These are phyloP conservation scores for Celastrina argiolus DNA, from an alignment of 2,888 invertebrate genomes.

Conservation along the genomic window DNA sequence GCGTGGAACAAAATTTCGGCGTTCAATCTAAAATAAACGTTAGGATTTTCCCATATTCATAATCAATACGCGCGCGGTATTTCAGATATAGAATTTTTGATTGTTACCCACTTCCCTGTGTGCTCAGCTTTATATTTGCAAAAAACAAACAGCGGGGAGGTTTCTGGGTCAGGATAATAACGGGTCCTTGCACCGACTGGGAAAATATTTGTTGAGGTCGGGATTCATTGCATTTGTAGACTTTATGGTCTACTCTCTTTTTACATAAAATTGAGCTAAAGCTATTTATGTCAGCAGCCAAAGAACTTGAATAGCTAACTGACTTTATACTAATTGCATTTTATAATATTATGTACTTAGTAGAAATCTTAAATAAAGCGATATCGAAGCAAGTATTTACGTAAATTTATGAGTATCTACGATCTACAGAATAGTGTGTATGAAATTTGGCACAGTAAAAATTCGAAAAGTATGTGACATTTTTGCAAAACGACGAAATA, in stretches of 20 bases:
- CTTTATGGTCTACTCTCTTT: background rate
- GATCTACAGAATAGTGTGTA: too few species aligned
- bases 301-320: background rate
- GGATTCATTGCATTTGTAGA: constrained; percentile 18
- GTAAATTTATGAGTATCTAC: too few species aligned
- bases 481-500: too few species aligned
- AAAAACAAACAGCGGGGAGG: constrained; percentile 17
- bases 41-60: constrained; percentile 14
- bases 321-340: too few species aligned
- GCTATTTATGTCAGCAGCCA: background rate
- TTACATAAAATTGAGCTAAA: background rate
- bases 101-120: constrained; percentile 18
- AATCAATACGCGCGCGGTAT: constrained; percentile 1
- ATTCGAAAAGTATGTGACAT: too few species aligned
- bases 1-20: constrained; percentile 4
- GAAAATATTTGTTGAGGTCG: constrained; percentile 15
- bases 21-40: constrained; percentile 2
- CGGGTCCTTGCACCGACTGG: constrained; percentile 20
- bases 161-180: constrained; percentile 22
- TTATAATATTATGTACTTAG: too few species aligned
- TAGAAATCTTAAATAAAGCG: too few species aligned
- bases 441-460: too few species aligned
- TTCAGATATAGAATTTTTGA: constrained; percentile 7
- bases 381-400: too few species aligned
- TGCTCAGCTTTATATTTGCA: constrained; percentile 16